Evolutionary conservation across 2,888 invertebrate species (phyloP), one percentile per base, ranked within the genome.

Genomic region (Tridacna gigas): DNA sequence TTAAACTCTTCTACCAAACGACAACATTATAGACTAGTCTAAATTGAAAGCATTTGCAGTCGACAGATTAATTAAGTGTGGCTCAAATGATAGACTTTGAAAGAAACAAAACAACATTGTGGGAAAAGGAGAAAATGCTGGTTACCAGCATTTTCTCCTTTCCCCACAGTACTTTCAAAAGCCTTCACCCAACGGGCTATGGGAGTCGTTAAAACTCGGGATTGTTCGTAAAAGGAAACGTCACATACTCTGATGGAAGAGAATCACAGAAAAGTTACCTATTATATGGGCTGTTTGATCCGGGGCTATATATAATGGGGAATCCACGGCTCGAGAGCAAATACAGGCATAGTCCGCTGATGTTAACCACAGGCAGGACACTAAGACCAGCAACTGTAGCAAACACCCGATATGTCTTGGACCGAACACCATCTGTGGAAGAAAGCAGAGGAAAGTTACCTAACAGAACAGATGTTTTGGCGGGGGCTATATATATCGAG

Each of bases 301-400:
- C n/a, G 45, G 47, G 12, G 37, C 7, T 22, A 4, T 28, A 22
- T 69, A 45, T 15, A 69, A 15, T 0, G 47, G 45, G 15, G 45
- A 15, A n/a, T 69, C 69, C 45, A 28, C 28, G 45, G 69, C 69
- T 9, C 45, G 45, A 7, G 69, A 69, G 45, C 69, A 69, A 47
- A 69, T 18, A n/a, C 69, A 69, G 11, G 45, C n/a, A 22, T 69
- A 69, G 47, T 69, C 69, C 28, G 69, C 69, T n/a, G 45, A n/a
- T 47, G n/a, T 28, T 5, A 47, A 7, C 11, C n/a, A 9, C 20
- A 47, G 45, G 7, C 37, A 11, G 12, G 69, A 13, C 9, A n/a
- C 45, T 65, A 18, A n/a, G 22, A 69, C 18, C 20, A 15, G 45
- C 0, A 12, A 22, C 26, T 18, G 12, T 12, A 65, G 12, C 13